Evolutionary conservation across 2,113 vertebrate species (phyloP), one percentile per base, ranked within the genome.

Genomic region (Neopipo cinnamomea): DNA sequence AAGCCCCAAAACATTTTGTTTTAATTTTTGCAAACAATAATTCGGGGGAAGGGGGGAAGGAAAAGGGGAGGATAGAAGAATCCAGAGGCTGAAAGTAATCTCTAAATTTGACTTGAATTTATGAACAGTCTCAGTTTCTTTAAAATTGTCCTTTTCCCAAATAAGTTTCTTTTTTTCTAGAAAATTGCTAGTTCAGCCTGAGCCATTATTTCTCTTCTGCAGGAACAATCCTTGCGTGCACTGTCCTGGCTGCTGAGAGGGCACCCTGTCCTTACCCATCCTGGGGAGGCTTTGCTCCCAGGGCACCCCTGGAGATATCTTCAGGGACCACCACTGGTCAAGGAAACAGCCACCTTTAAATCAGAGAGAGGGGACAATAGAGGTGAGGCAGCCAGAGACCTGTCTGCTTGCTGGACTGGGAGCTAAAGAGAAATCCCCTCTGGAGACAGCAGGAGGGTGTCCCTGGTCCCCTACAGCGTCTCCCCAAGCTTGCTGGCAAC

Each of bases 1-100:
- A 95, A 87, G 27, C 89, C 91, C 92, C 68, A 65, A 93, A 91
- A 72, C 95, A 96, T 97, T 97, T 95, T 96, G 94, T 96, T 97
- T 92, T 72, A 94, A 97, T 96, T 96, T 97, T 94, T 95, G 84
- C 9, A 17, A 92, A 96, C 96, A 97, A 97, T 96, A 89, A 97
- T 97, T 92, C 2, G 0, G 66, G 74, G 49, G 42, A 47, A 50
- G 52, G 66, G 70, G 82, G 22, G 52, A 74, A 67, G 80, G 75
- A 50, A 85, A 91, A 50, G 56, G 21, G 68, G 39, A 59, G 73
- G 65, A 59, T 74, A 72, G 91, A 91, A 86, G 88, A 74, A 96
- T 88, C 73, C 91, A 91, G 59, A 49, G 94, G 63, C 93, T 95
- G 94, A 93, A 95, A 97, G 70, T 53, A 92, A 92, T 91, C 89